Evolutionary conservation across 2,888 invertebrate species (phyloP), one percentile per base, ranked within the genome.

Genomic region (Apodemia zela): DNA sequence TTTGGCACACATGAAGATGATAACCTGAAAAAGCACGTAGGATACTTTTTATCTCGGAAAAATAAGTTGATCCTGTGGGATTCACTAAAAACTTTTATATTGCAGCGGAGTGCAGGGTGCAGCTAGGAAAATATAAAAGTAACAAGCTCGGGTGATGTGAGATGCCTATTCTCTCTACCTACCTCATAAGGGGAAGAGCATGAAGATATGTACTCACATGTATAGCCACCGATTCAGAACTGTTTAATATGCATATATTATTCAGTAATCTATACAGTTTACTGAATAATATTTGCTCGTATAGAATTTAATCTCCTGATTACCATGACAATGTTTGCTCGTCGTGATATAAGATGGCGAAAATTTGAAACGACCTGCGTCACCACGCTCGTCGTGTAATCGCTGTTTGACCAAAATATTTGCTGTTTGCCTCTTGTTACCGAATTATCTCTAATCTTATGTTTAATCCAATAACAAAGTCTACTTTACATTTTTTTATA

Each of bases 321-420:
- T 18, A 51, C 7, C 54, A 21, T 18, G 54, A 54, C 54, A 54
- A 6, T 54, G 54, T 54, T 54, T 54, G 54, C 13, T 25, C 1
- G 4, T 54, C 54, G 54, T 54, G 54, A 54, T 21, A 25, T 54
- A 54, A 54, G 54, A 6, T 13, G 54, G 54, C 54, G 25, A 54
- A 25, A 54, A 54, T 54, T 25, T 18, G 15, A 21, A 25, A 25
- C 54, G 54, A 25, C 6, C 13, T 54, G 21, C 54, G 54, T 54
- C 54, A 54, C 54, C 0, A 3, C 13, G 54, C 5, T 25, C 13
- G 21, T 25, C 51, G 13, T 51, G 51, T 51, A 10, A 51, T 11
- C 21, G 17, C 5, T 51, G 51, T 51, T 18, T 51, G 25, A 51
- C 21, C 21, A 51, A 51, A 51, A 51, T 51, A 51, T 51, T 21